Base-by-base conservation (phyloP, 2,797 vertebrate genomes). In the Buceros bicornis region DNA sequence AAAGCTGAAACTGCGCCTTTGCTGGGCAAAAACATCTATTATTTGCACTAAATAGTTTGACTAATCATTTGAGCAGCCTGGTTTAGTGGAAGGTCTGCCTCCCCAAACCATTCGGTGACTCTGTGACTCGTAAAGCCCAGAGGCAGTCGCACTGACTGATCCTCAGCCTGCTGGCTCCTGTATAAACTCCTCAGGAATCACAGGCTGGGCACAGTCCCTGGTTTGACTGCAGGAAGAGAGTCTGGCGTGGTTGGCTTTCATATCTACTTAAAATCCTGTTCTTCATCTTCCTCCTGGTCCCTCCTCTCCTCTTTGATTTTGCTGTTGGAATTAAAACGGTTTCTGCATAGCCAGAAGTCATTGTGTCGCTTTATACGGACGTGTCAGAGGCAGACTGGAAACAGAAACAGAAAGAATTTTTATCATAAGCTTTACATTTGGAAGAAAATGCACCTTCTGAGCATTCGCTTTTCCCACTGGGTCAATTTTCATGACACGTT, bases 1-100 rank as follows among this genome's bases (percentile, higher is more conserved):
- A 40, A 82, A 72, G 28, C 19, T 1, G 4, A 43, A 87, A 51
- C n/a, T 47, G 35, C 1, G 8, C 7, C 5, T 48, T 74, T 57
- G 10, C 20, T 57, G 42, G 6, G 50, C 8, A 60, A 53, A 60
- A n/a, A 0, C 11, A 9, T n/a, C 0, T 2, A 6, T 43, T 43
- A 24, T 29, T 42, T 60, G 18, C 50, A 28, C 54, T 60, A 25
- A 42, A 35, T 19, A 37, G 19, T 81, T 62, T 62, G 54, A n/a
- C 54, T 57, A 57, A 26, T 28, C 28, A 26, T 40, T 60, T 37
- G 60, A 40, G 17, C 35, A 61, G 6, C 60, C 60, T 61, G 58
- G 58, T 37, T 24, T 37, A 61, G 25, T 61, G 16, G 15, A 16
- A 61, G 35, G 35, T 40, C 11, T 31, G 11, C 54, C 54, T 56